Base-by-base conservation (phyloP, 2,113 vertebrate species). In the Setophaga kirtlandii region DNA sequence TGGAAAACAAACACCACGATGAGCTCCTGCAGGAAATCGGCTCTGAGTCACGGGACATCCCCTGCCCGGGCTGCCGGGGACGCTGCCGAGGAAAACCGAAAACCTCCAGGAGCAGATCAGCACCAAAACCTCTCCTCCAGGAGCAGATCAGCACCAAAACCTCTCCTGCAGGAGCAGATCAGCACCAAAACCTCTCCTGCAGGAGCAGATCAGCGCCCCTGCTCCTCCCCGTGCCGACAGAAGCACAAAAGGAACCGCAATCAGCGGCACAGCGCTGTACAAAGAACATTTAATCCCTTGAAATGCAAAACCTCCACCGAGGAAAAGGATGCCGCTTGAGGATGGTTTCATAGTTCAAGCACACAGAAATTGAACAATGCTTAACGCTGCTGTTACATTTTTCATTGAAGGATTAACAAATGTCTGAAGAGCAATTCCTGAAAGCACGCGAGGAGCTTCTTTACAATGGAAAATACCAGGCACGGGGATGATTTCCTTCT, bases 141-240 rank as follows among this genome's bases (percentile, higher is more conserved):
- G 18, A 5, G 18, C 44, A 44, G 44, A 46, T 46, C 44, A 21
- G 5, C 46, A 12, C 21, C 22, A 2, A 47, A 47, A 12, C 22
- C 21, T 23, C 47, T 49, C 46, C 46, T 47, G 3, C 46, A 49
- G 47, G 47, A 49, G 44, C 42, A 46, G 44, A 46, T 46, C 44
- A 21, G 44, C 44, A 46, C 10, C 10, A 3, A 20, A 23, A 22
- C 46, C 46, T 23, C 46, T 47, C 21, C 46, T 47, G 10, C 46
- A 23, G 78, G 69, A 10, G 0, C 9, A 8, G 55, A 12, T 1
- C 1, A 2, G 1, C 3, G 13, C 18, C 56, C 63, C 68, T 23
- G 49, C 73, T 1, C 1, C 14, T 77, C 21, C 60, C 11, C 39
- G 1, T 14, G 21, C 30, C 39, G 55, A 41, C 53, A 62, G 69